Evolutionary conservation across 1,140 invertebrate genomes (phyloP), one percentile per base, ranked within the genome.

Genomic region (Heliconius melpomene): DNA sequence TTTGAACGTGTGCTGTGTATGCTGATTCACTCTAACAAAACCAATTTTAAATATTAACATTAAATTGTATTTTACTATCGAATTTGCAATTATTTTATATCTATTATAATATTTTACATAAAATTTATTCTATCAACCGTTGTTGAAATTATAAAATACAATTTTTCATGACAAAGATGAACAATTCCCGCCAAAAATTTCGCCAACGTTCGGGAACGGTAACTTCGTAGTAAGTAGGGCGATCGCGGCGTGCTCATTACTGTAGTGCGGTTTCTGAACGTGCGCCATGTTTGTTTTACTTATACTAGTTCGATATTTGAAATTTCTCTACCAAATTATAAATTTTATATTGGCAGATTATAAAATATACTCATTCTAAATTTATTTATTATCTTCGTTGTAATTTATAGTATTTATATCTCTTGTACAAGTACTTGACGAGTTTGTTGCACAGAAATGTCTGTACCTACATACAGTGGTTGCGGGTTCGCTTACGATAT

Each of bases 161-260:
- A n/a, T 72, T 72, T 72, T 38, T 72, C 36, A 7, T 38, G 36
- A 38, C 36, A 40, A 20, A 72, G 36, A 72, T n/a, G 36, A 40
- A 72, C 36, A 74, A 74, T 83, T 87, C 83, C 82, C 86, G 81
- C 85, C 83, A 85, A 89, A 36, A 89, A 86, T 75, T 72, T 79
- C 57, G 66, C 72, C 13, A 78, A 78, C 66, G 79, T 84, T 85
- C 84, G 84, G 83, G 79, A 84, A 80, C 77, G 75, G 46, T 77
- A 84, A 85, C 81, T 88, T 87, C 85, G 80, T 80, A 60, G 75
- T 72, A 81, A 81, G 79, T 83, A 70, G 79, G 79, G 78, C 81
- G 72, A 83, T 81, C 82, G 71, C 82, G 72, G 72, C 75, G 79
- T 76, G 82, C 79, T 84, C 78, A 82, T 82, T 84, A 83, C 50